Evolutionary conservation across 2,888 invertebrate species (phyloP), one percentile per base, ranked within the genome.

Genomic region (Cinara cedri): DNA sequence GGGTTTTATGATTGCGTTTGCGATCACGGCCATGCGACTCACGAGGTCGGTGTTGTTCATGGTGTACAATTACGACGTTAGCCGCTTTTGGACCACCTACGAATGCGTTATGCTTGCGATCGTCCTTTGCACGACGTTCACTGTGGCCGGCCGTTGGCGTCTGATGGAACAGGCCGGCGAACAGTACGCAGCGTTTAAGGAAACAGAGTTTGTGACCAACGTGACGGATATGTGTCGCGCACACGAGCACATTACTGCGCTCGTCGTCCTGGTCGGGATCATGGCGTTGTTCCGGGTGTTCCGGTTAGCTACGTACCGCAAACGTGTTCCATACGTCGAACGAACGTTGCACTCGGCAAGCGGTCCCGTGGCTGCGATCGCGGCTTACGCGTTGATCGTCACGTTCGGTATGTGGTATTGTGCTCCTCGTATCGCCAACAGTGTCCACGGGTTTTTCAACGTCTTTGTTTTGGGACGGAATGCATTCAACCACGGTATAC

Each of bases 211-310:
- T 44, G 75, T 65, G 11, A 11, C 42, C 54, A 24, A 16, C 54
- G 24, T 75, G 75, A 24, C 54, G 24, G 65, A 65, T 51, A 54
- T 65, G 51, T 65, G 75, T 4, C 54, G 24, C 44, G n/a, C 54
- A 42, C 75, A 75, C 75, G 54, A 24, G 6, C 63, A 54, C 24
- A n/a, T 55, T n/a, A 14, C n/a, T 34, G 24, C 24, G 24, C 24
- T 75, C 44, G 65, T 44, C 4, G 42, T 65, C 24, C n/a, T 66
- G 13, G 11, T n/a, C 54, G 63, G 24, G 65, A 54, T 44, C 51
- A 65, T 65, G 65, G 54, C 55, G 42, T 16, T 55, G 65, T 34
- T 66, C n/a, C 75, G 75, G 13, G 16, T 34, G 42, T 44, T 34
- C n/a, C 51, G 42, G 11, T 14, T 74, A 54, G n/a, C 9, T 10